Percentiles rank a stretch among this genome's conserved stretches.
These are phyloP conservation scores for Vanessa atalanta DNA, from an alignment of 1,140 invertebrate genomes.

Conservation along the genomic window DNA sequence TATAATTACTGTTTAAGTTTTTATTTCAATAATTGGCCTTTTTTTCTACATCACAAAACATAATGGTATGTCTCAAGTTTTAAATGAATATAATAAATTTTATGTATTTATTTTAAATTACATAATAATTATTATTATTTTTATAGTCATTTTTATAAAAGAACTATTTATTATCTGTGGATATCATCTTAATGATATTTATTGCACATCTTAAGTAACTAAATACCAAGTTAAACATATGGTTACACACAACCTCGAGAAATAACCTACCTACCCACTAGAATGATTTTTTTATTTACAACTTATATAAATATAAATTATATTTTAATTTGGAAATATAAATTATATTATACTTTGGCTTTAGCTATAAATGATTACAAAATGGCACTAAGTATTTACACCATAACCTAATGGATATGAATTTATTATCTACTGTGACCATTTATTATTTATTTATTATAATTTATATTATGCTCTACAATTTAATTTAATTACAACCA, in stretches of 20 bases:
- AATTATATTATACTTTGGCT: constrained; percentile 58
- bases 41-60: constrained; percentile 2
- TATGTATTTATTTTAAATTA: not conserved
- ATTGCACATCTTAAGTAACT: constrained; percentile 10
- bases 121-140: not conserved
- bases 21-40: constrained; percentile 9
- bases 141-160: not conserved
- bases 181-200: not conserved
- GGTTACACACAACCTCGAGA: constrained; percentile 58
- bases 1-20: not conserved
- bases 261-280: constrained; percentile 24
- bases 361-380: constrained; percentile 66
- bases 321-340: no score
- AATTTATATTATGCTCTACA: constrained; percentile 14
- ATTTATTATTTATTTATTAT: constrained; percentile 20
- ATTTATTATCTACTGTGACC: constrained; percentile 27
- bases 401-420: constrained; percentile 50
- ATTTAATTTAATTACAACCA: constrained; percentile 25
- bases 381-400: constrained; percentile 79
- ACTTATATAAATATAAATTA: no score
- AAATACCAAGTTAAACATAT: constrained; percentile 9
- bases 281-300: constrained; percentile 38
- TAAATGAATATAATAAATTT: not conserved
- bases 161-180: not conserved
- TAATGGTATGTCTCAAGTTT: not conserved